A percentile compares a stretch with the other conserved stretches of the same genome.
Conservation (phyloP, 1,140 invertebrate species). For the Drosophila sucinea region DNA sequence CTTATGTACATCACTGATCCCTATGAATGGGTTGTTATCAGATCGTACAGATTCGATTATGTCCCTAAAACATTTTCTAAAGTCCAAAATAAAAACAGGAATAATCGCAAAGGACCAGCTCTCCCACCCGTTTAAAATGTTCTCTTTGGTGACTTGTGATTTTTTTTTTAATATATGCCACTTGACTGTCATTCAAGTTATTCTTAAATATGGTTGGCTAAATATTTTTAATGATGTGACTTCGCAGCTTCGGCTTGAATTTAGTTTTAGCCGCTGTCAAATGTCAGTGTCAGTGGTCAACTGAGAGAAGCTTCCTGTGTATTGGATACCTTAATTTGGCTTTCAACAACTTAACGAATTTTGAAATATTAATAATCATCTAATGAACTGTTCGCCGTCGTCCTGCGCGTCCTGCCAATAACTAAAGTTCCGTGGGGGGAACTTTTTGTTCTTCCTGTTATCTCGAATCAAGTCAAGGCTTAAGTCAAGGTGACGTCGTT, state of each 20-base stretch:
- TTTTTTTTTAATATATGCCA: neutral
- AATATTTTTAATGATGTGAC: slow-evolving; percentile 49
- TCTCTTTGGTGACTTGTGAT: no score
- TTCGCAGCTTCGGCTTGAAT: neutral
- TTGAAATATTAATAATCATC: slow-evolving; percentile 40
- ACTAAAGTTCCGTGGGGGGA: neutral
- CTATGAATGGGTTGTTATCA: no score
- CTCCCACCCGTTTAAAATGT: no score
- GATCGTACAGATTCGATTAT: no score
- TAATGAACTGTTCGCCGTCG: neutral
- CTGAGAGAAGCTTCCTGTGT: neutral
- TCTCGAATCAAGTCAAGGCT: slow-evolving; percentile 19
- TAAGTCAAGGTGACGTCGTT: slow-evolving; percentile 34
- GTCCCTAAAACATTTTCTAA: no score
- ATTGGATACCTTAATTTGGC: slow-evolving; percentile 42
- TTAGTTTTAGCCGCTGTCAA: neutral
- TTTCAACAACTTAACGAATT: slow-evolving; percentile 37
- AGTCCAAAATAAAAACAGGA: no score
- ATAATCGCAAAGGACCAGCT: no score
- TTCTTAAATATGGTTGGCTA: slow-evolving; percentile 37
- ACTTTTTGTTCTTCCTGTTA: slow-evolving; percentile 12
- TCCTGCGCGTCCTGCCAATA: neutral
- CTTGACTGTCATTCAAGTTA: neutral
- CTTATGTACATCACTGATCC: no score
- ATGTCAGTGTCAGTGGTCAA: slow-evolving; percentile 14